Base-by-base conservation (phyloP, 1,140 invertebrate genomes). In the Triops longicaudatus region DNA sequence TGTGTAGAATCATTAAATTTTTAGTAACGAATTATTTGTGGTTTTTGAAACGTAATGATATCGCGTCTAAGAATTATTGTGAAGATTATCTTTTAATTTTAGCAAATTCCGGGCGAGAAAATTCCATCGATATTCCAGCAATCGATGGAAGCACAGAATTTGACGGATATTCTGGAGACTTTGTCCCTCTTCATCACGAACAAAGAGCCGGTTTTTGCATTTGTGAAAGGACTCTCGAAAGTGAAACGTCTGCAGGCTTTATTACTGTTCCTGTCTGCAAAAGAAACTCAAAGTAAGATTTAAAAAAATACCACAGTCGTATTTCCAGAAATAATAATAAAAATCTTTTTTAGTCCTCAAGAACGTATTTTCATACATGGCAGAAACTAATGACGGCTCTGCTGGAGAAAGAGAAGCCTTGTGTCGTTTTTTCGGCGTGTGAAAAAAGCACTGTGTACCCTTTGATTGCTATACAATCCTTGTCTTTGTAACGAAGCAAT, bases 91-190 rank as follows among this genome's bases (percentile, higher is more conserved):
- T 14, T 73, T 76, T 28, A 63, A 14, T 78, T 1, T 4, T 72
- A 78, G 76, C 37, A 73, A 73, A 79, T 79, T 74, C 71, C 41
- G 28, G 72, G 72, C 12, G 31, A 31, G 22, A 77, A 73, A 22
- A n/a, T 77, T 26, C 63, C 78, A 10, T 26, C 81, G 17, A 72
- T 85, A 31, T 83, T 85, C 81, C 82, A 82, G 71, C 78, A 84
- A 75, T 81, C 80, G 73, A 78, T 85, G 27, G 84, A 85, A 79
- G 79, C 81, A 72, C 81, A 83, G 73, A 80, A 84, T 26, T 79
- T 85, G n/a, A 78, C 81, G 3, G 82, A 81, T 17, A 81, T 85
- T 73, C 50, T 85, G 22, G 78, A 74, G 9, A 79, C 81, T 75
- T 80, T 84, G 28, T 6, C 10, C 1, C 22, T 63, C 6, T 63